These are phyloP conservation scores for Chrysopa pallens DNA, from an alignment of 1,140 invertebrate genomes.

Conservation along the genomic window DNA sequence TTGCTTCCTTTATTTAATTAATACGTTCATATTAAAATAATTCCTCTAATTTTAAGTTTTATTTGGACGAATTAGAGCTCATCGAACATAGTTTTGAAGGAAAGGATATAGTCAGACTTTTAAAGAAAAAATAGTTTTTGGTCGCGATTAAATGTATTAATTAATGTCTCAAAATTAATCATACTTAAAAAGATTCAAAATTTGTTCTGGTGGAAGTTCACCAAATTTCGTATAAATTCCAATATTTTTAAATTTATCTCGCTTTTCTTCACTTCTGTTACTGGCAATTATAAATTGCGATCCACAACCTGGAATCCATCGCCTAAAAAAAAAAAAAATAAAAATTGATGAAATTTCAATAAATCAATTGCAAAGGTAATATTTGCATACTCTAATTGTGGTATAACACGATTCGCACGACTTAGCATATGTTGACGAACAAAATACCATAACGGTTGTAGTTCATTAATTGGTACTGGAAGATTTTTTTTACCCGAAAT, in stretches of 20 bases:
- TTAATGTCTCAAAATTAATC: too few species aligned
- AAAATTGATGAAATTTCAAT: conserved; percentile 3
- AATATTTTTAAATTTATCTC: background rate
- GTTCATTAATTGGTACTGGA: background rate
- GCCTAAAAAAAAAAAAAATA: conserved; percentile 18
- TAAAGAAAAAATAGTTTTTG: too few species aligned
- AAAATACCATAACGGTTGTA: background rate
- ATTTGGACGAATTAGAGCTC: too few species aligned
- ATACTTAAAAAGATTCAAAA: background rate
- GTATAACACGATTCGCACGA: background rate
- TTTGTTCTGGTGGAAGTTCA: background rate
- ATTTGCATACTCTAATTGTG: background rate
- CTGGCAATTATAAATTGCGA: background rate
- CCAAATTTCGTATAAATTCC: background rate
- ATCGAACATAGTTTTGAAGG: too few species aligned
- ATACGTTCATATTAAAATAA: too few species aligned
- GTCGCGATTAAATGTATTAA: too few species aligned
- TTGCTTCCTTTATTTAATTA: too few species aligned
- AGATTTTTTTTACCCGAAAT: background rate
- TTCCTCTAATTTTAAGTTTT: too few species aligned
- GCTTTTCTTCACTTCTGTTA: background rate
- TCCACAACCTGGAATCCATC: conserved; percentile 28
- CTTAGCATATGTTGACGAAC: background rate
- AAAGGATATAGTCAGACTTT: too few species aligned
- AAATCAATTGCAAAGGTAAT: too few species aligned